These are phyloP conservation scores for Brachycybe producta DNA, from an alignment of 2,888 invertebrate species.

Conservation along the genomic window DNA sequence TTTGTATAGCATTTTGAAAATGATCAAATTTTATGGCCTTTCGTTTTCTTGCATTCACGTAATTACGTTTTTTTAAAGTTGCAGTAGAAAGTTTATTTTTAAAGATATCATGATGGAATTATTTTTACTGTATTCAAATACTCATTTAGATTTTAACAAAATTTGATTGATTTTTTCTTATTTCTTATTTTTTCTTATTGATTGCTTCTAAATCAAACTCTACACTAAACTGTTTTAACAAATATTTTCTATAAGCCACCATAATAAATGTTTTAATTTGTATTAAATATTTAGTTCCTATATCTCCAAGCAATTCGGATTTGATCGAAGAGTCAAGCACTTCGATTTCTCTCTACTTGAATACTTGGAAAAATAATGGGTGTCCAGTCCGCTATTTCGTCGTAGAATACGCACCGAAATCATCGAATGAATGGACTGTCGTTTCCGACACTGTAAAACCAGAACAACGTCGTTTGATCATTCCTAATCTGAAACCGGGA, in stretches of 20 bases:
- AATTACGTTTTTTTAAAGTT: too few relatives aligned
- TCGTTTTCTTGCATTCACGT: neutral
- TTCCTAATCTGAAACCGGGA: slow-evolving; percentile 31
- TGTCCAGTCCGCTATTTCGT: slow-evolving; percentile 19
- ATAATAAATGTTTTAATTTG: neutral
- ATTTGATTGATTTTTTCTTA: too few relatives aligned
- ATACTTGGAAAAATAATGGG: slow-evolving; percentile 20
- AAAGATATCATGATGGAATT: too few relatives aligned
- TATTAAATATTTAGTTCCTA: slow-evolving; percentile 14
- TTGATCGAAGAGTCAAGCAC: slow-evolving; percentile 19
- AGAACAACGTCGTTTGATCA: slow-evolving; percentile 22
- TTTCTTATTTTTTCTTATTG: too few relatives aligned
- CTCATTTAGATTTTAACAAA: too few relatives aligned
- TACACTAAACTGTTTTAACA: too few relatives aligned
- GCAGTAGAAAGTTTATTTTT: too few relatives aligned
- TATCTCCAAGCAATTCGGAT: slow-evolving; percentile 16
- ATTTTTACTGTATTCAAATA: too few relatives aligned
- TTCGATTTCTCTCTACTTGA: slow-evolving; percentile 18
- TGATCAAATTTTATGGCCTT: too few relatives aligned
- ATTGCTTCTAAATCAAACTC: too few relatives aligned
- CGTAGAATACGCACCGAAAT: slow-evolving; percentile 18
- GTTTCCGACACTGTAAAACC: slow-evolving; percentile 19
- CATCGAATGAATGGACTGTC: slow-evolving; percentile 17
- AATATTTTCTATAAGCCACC: neutral
- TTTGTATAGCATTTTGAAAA: neutral